Evolutionary conservation across 2,888 invertebrate genomes (phyloP).

Genomic region (Chrysomela aeneicollis): DNA sequence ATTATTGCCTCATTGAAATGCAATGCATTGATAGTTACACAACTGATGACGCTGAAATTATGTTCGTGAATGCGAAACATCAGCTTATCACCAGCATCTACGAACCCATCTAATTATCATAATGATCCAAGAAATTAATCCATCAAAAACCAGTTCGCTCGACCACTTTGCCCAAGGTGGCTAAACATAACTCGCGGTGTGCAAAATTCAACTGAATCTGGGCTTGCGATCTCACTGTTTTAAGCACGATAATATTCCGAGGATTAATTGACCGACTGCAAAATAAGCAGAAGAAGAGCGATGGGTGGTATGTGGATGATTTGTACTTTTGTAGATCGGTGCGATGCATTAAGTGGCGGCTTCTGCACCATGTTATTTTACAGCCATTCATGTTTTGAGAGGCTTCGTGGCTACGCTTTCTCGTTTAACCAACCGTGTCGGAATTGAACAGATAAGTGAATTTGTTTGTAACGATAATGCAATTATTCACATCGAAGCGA

Average conservation of each 20-base stretch:
- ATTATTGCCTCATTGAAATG: no score
- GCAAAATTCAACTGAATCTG: slow-evolving; percentile 23
- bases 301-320: not conserved
- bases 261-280: slow-evolving; percentile 13
- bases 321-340: not conserved
- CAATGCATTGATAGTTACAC: no score
- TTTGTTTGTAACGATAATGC: not conserved
- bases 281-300: not conserved
- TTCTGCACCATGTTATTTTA: not conserved
- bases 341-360: not conserved
- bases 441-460: not conserved
- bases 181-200: slow-evolving; percentile 17
- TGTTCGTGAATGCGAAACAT: not conserved
- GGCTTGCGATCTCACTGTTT: slow-evolving; percentile 20
- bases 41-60: not conserved
- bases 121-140: slow-evolving; percentile 30
- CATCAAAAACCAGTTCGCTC: slow-evolving; percentile 10
- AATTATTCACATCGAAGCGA: not conserved
- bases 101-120: slow-evolving; percentile 21
- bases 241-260: slow-evolving; percentile 9
- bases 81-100: not conserved
- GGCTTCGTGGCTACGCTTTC: not conserved
- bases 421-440: not conserved
- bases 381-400: not conserved
- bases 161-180: slow-evolving; percentile 8